Evolutionary conservation across 2,113 vertebrate species (phyloP).

Genomic region (Entelurus aequoreus): DNA sequence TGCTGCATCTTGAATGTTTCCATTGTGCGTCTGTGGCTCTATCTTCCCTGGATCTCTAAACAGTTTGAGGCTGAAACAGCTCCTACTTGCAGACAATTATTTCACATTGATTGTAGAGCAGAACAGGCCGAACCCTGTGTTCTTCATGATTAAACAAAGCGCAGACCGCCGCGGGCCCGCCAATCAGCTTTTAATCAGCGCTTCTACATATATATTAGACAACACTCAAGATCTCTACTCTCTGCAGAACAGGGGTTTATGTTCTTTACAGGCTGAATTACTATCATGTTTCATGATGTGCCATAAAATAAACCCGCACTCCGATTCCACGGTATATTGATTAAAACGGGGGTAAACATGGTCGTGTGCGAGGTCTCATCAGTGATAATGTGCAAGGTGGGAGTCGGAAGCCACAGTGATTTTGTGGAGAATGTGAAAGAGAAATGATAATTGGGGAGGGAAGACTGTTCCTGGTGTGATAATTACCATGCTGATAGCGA

Average conservation of each 20-base stretch:
- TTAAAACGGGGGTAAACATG: slow-evolving; percentile 36
- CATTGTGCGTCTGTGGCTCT: slow-evolving; percentile 31
- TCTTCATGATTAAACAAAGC: slow-evolving; percentile 43
- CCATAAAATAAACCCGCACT: slow-evolving; percentile 14
- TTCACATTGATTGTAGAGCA: slow-evolving; percentile 47
- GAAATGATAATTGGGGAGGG: slow-evolving; percentile 55
- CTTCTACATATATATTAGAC: slow-evolving; percentile 15
- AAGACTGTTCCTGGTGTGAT: slow-evolving; percentile 47
- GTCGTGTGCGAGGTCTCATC: slow-evolving; percentile 29
- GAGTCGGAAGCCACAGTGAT: slow-evolving; percentile 18
- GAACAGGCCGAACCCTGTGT: slow-evolving; percentile 30
- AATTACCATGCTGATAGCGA: slow-evolving; percentile 48
- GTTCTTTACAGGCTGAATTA: slow-evolving; percentile 19
- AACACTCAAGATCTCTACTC: slow-evolving; percentile 16
- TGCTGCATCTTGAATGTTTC: slow-evolving; percentile 40
- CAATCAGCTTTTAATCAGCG: slow-evolving; percentile 34
- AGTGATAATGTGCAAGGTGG: slow-evolving; percentile 24
- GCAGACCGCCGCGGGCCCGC: slow-evolving; percentile 20
- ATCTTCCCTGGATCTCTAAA: slow-evolving; percentile 38
- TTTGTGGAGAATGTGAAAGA: slow-evolving; percentile 41
- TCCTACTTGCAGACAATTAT: slow-evolving; percentile 34
- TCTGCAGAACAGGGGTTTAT: slow-evolving; percentile 34
- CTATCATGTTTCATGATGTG: slow-evolving; percentile 22
- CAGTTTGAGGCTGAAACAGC: slow-evolving; percentile 27
- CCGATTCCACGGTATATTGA: slow-evolving; percentile 24